Base-by-base conservation (phyloP, 2,888 invertebrate genomes). In the Trissoscelio sp. region DNA sequence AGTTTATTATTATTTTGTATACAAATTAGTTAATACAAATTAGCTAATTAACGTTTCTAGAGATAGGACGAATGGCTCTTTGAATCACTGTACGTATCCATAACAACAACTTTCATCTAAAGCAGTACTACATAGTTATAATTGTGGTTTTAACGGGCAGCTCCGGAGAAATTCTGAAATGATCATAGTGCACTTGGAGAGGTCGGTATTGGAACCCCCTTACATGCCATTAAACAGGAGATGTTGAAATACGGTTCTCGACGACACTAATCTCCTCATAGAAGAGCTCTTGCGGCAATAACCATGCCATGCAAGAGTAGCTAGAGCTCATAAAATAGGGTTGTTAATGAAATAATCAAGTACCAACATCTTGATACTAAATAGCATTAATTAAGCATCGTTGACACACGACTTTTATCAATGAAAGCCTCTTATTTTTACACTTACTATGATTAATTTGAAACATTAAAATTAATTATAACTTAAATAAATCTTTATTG, bases 271-370 rank as follows among this genome's bases (percentile, higher is more conserved):
- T 81, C 75, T 72, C 53, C 75, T 66, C 70, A 34, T 70, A 57
- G 74, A 70, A 70, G 64, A 44, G 74, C 58, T 80, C 64, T 75
- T 57, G 64, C 57, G 57, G 79, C 70, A 70, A 74, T 80, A 80
- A 80, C 69, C 62, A 31, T 62, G 57, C 51, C 12, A 53, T 55
- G 74, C 57, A 57, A 55, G 70, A 70, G 57, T 44, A 57, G 70
- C 70, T 69, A 18, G 34, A 28, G 66, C 66, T 73, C 67, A 53
- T 74, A 70, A 80, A 74, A 58, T 70, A 57, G 73, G 64, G 70
- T 58, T 75, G 80, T 70, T 80, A 80, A 80, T 70, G 69, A 80
- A 75, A 75, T 70, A 80, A 80, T 75, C 75, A 69, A 80, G 70
- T 69, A 69, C 62, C 57, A 66, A 72, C 58, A 79, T 77, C 62